Percentiles rank a stretch among this genome's conserved stretches.
These are phyloP conservation scores for Oconnorella tubifera DNA, from an alignment of 2,888 invertebrate species.

Conservation along the genomic window DNA sequence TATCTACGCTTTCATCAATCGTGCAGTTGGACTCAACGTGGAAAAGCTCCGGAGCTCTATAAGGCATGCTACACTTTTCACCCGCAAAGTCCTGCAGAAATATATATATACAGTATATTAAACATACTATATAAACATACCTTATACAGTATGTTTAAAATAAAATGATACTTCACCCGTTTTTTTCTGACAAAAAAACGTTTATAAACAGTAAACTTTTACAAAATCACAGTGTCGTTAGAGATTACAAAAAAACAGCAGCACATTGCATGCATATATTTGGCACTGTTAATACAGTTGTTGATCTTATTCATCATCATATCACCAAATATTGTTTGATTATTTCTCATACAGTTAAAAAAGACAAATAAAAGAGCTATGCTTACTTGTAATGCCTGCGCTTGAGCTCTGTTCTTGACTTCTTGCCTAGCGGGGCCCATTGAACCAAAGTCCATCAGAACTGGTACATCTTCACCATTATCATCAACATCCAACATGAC, in stretches of 20 bases:
- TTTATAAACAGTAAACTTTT: no score
- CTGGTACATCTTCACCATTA: slow-evolving; percentile 59
- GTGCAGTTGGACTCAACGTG: slow-evolving; percentile 75
- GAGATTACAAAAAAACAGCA: no score
- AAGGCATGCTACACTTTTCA: slow-evolving; percentile 82
- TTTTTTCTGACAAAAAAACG: no score
- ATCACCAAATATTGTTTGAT: no score
- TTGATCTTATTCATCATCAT: no score
- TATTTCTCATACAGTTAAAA: no score
- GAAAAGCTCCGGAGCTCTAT: slow-evolving; percentile 82
- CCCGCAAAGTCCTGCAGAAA: slow-evolving; percentile 70
- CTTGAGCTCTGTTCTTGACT: slow-evolving; percentile 51
- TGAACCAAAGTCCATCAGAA: slow-evolving; percentile 78
- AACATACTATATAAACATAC: neutral
- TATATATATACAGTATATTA: neutral
- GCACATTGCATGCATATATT: no score
- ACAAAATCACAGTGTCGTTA: no score
- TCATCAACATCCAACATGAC: slow-evolving; percentile 69
- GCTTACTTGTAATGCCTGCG: slow-evolving; percentile 50
- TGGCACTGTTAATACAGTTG: no score
- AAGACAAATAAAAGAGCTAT: no score
- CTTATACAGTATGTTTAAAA: neutral
- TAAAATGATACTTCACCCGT: no score
- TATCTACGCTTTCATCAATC: slow-evolving; percentile 78
- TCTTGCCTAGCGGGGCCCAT: slow-evolving; percentile 54